Conservation (phyloP, 2,113 vertebrate species). For the Coracopsis vasa region DNA sequence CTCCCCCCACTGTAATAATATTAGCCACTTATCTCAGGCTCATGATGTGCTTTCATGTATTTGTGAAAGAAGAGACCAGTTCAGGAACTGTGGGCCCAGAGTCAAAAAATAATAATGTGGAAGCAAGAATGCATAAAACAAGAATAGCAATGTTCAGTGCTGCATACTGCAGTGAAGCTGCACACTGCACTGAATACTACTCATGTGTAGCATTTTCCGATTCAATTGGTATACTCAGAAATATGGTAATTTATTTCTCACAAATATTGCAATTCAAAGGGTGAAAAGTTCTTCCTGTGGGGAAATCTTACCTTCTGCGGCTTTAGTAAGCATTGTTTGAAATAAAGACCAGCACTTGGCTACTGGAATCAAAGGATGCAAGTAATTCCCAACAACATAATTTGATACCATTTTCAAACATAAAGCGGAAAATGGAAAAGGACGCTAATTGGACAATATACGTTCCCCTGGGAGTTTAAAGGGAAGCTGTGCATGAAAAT, state of each 20-base stretch:
- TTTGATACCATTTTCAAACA: neutral
- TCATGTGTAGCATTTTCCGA: neutral
- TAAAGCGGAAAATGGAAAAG: neutral
- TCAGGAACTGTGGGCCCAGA: neutral
- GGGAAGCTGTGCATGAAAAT: slow-evolving; percentile 30
- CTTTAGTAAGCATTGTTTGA: neutral
- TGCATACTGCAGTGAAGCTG: neutral
- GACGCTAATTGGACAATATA: neutral
- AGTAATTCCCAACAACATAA: neutral
- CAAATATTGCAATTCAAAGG: neutral
- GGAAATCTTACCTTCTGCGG: neutral
- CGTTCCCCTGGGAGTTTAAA: neutral
- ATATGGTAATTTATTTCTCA: neutral
- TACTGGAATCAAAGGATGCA: neutral
- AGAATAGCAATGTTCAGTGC: neutral
- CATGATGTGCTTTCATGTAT: neutral
- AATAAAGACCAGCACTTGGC: neutral
- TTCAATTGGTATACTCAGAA: neutral
- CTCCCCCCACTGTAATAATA: neutral
- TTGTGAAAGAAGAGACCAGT: neutral
- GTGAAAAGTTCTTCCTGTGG: neutral
- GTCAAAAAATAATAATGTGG: neutral
- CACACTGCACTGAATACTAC: neutral
- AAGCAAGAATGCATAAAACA: neutral
- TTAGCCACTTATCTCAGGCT: neutral